Evolutionary conservation across 2,888 invertebrate genomes (phyloP).

Genomic region (Acanthococcus lagerstroemiae): DNA sequence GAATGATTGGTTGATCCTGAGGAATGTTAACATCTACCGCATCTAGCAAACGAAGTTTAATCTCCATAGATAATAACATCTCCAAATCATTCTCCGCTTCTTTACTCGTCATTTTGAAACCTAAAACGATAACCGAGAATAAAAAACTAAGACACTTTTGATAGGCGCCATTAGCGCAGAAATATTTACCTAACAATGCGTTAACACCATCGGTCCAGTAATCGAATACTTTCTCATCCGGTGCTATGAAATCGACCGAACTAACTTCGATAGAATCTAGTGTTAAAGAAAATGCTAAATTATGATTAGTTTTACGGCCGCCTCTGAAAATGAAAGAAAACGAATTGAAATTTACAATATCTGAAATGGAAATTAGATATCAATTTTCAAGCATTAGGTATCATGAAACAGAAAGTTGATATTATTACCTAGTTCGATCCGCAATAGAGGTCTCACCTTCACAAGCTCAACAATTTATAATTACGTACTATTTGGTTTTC

Average conservation of each 20-base stretch:
- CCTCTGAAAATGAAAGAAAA: conserved; percentile 41
- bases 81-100: conserved; percentile 82
- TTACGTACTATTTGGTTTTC: too few relatives aligned
- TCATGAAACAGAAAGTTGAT: too few relatives aligned
- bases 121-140: too few relatives aligned
- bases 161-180: background rate
- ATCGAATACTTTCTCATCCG: conserved; percentile 75
- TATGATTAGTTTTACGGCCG: conserved; percentile 69
- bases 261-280: conserved; percentile 71
- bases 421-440: too few relatives aligned
- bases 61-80: conserved; percentile 88
- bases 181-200: conserved; percentile 61
- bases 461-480: too few relatives aligned
- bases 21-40: conserved; percentile 92
- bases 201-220: conserved; percentile 96
- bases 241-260: conserved; percentile 83
- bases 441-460: too few relatives aligned
- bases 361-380: too few relatives aligned
- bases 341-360: background rate
- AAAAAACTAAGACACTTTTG: conserved; percentile 19
- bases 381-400: too few relatives aligned
- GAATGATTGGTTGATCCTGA: conserved; percentile 81
- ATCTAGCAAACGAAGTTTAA: conserved; percentile 83
- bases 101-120: conserved; percentile 78
- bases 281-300: conserved; percentile 74